Evolutionary conservation across 2,113 vertebrate species (phyloP).

Genomic region (Pungitius pungitius): DNA sequence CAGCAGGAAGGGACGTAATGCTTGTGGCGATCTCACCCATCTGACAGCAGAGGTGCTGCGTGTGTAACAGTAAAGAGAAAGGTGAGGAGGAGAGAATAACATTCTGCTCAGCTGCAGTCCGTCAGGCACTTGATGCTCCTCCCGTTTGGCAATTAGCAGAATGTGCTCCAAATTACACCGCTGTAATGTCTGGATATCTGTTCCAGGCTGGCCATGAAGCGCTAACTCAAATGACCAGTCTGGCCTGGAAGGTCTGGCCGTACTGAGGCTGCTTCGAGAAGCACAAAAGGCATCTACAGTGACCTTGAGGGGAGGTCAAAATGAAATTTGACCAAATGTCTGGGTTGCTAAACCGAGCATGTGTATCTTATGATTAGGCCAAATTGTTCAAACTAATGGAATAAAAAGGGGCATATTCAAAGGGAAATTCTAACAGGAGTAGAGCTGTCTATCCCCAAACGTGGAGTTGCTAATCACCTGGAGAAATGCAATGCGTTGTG

Average conservation of each 20-base stretch:
- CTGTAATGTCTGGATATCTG: constrained; percentile 19
- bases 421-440: constrained; percentile 19
- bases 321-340: constrained; percentile 18
- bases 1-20: background rate
- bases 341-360: constrained; percentile 30
- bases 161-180: constrained; percentile 12
- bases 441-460: background rate
- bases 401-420: constrained; percentile 12
- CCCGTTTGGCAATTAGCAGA: constrained; percentile 25
- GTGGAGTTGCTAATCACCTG: background rate
- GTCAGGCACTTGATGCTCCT: constrained; percentile 4
- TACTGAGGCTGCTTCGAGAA: background rate
- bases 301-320: constrained; percentile 67
- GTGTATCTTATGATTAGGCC: constrained; percentile 26
- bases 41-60: background rate
- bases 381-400: constrained; percentile 7
- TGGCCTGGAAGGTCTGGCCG: constrained; percentile 20
- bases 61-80: background rate
- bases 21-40: background rate
- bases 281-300: constrained; percentile 22
- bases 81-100: constrained; percentile 4
- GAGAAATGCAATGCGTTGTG: background rate
- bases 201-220: constrained; percentile 20
- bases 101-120: constrained; percentile 2
- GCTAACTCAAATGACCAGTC: constrained; percentile 28